Base-by-base conservation (phyloP, 2,797 vertebrate genomes). In the Trachops cirrhosus region DNA sequence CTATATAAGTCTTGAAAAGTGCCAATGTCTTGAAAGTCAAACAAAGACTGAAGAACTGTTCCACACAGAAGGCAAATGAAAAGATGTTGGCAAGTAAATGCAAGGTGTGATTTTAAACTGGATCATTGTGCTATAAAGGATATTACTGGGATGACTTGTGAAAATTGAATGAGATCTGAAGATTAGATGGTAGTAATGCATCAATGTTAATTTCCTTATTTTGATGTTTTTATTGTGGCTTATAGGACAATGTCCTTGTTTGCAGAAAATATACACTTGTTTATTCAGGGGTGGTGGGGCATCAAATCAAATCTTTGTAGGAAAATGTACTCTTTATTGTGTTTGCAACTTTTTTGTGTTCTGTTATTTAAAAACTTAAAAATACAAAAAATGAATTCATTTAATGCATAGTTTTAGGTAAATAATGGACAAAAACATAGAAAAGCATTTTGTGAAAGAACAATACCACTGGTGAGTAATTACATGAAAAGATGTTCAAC, bases 121-220 rank as follows among this genome's bases (percentile, higher is more conserved):
- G 39, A 87, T 78, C 29, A 32, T 78, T 92, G 91, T 64, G 71
- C 67, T 86, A 29, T 46, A 80, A 74, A n/a, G 85, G 41, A 70
- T 34, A 75, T 44, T 79, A 89, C 2, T 91, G 26, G 71, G 46
- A 87, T 24, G 14, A 78, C 52, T 50, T 83, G 15, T 93, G 46
- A 95, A 93, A 93, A 80, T 0, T 67, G 70, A 93, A 73, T 50
- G 46, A 79, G 71, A 73, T 50, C 50, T 87, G 82, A 87, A 41
- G 29, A 67, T 83, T 50, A 71, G 70, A 37, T 9, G 15, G 34
- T 67, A 79, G 46, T 48, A 83, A 83, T 21, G 29, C 70, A 87
- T 71, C 70, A 87, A 34, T n/a, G 48, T 26, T 79, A 78, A 93
- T 73, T 85, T 89, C 79, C 52, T 89, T 70, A 73, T 93, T 87